Evolutionary conservation across 2,888 invertebrate species (phyloP), one percentile per base, ranked within the genome.

Genomic region (Eilema depressum): DNA sequence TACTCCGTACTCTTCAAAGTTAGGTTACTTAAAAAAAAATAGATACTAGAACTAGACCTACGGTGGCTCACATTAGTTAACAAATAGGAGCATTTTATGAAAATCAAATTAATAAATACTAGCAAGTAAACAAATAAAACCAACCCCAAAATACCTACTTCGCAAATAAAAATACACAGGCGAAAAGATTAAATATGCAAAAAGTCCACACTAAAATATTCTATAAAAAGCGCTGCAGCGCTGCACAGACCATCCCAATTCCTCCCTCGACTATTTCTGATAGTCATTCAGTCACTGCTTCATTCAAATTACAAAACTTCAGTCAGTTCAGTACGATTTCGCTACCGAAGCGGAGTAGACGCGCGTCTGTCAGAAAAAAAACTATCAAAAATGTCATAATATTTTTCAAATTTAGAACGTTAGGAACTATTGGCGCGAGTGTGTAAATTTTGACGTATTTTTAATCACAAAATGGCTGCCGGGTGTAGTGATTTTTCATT

Each of bases 231-330:
- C 91, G 91, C 86, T 89, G 73, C 33, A 77, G 70, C 79, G 76
- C 83, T 89, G 66, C 66, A 26, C 65, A 64, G 64, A 69, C 73
- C 71, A 62, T 47, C 69, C 63, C 77, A 74, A 87, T 87, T 87
- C 92, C 90, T 87, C 92, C 93, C 93, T 89, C 86, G 85, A 88
- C 92, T 92, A 92, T 93, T 92, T 92, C 89, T 91, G 92, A 92
- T 89, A 91, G 86, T 92, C 92, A 92, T 92, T 93, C 90, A 89
- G 83, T 81, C 90, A 89, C 82, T 80, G 83, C 85, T 90, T 83
- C 90, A 90, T 91, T 90, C 91, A 91, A 89, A 88, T 85, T 79
- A 81, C 78, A 81, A 82, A 47, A 28, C 53, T 68, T 68, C 69
- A 69, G 33, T 66, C 59, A 23, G 28, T 69, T 69, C 69, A 70